phyloP scores from a whole-genome alignment of 2,797 vertebrate species.

The Ispidina picta region DNA sequence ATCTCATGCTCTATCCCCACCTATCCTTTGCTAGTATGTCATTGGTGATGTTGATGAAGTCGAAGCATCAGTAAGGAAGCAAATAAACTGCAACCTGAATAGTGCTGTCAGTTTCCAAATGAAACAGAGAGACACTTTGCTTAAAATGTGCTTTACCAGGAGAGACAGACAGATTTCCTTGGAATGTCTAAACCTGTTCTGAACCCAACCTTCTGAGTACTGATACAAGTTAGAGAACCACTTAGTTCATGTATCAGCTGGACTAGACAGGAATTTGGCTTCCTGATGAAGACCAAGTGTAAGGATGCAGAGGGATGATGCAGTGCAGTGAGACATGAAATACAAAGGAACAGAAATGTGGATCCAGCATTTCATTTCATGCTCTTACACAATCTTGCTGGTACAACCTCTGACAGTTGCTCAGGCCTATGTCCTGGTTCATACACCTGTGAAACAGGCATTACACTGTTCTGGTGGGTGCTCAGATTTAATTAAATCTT shows the following conservation, averaged over 20 bases:
- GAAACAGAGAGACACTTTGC: background rate
- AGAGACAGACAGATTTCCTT: background rate
- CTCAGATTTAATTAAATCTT: background rate
- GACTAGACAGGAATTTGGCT: background rate
- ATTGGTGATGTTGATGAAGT: background rate
- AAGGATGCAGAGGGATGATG: background rate
- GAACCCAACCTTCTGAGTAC: background rate
- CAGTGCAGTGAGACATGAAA: background rate
- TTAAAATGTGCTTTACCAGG: background rate
- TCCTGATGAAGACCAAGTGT: background rate
- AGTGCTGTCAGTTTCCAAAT: background rate
- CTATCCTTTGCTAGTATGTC: background rate
- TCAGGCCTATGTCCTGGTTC: background rate
- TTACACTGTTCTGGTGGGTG: background rate
- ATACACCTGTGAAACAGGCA: background rate
- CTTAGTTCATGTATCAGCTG: background rate
- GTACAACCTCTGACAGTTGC: background rate
- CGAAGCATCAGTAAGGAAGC: background rate
- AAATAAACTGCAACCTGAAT: background rate
- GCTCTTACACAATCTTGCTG: background rate
- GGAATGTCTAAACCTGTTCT: background rate
- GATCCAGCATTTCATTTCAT: background rate
- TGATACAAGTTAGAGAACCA: background rate
- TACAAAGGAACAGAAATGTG: background rate
- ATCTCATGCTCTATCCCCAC: background rate